Base-by-base conservation (phyloP, 2,797 vertebrate species). In the Notoglanidium macrostoma region DNA sequence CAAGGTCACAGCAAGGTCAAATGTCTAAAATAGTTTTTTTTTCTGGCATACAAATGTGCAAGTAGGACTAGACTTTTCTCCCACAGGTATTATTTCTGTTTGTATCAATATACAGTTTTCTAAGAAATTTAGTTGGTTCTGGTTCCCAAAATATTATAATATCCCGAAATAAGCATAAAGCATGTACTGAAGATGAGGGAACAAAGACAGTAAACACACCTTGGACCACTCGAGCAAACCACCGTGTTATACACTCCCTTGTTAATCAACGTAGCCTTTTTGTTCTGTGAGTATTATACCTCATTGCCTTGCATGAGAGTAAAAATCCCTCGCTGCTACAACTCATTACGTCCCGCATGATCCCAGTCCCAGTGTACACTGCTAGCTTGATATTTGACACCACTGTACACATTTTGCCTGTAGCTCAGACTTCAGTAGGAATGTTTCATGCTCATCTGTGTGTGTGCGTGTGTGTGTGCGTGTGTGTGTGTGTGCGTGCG, bases 401-500 rank as follows among this genome's bases (percentile, higher is more conserved):
- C 12, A 63, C 57, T 9, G 12, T 81, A n/a, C 14, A 10, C 35
- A 63, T 40, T 32, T 54, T 29, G n/a, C 49, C 17, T 21, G 40
- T 49, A 26, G 40, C 26, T 65, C 49, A 77, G 10, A 32, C 74
- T 29, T 55, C 49, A 55, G 3, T 17, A 29, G n/a, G 74, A 54
- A 29, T 91, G 54, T 80, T 74, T 74, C 23, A 6, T 49, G 72
- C 23, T 49, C 12, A 54, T 77, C 6, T 10, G n/a, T 55, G 19
- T n/a, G n/a, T n/a, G n/a, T n/a, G n/a, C n/a, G n/a, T n/a, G n/a
- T n/a, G n/a, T n/a, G n/a, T n/a, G n/a, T 21, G 46, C 9, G n/a
- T 35, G 54, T 12, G 54, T 73, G 40, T 73, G 44, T 90, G 54
- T 61, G 15, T 11, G 57, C 17, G 54, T 72, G 63, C 82, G 32